Percentiles rank a stretch among this genome's conserved stretches.
These are phyloP conservation scores for Sylvicola fuscatus DNA, from an alignment of 2,888 invertebrate species.

Conservation along the genomic window DNA sequence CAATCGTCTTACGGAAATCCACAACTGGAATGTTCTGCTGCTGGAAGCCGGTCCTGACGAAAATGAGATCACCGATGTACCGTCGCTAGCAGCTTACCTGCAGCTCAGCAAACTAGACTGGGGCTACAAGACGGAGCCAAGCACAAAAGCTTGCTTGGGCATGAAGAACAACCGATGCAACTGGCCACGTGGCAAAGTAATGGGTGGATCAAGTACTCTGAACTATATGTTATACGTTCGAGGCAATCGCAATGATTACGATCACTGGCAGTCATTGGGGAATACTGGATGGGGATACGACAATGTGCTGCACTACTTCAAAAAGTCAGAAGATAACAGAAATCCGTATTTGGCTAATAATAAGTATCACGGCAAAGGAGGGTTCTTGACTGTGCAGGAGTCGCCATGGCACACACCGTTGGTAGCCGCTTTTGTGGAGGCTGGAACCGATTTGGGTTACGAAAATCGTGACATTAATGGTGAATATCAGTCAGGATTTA, in stretches of 20 bases:
- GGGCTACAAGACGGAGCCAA: constrained; percentile 77
- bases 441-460: constrained; percentile 65
- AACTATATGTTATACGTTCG: constrained; percentile 85
- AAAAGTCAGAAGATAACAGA: constrained; percentile 73
- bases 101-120: constrained; percentile 74
- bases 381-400: constrained; percentile 59
- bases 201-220: constrained; percentile 71
- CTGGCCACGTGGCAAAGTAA: constrained; percentile 76
- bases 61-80: constrained; percentile 73
- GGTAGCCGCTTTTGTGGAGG: constrained; percentile 63
- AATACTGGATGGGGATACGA: constrained; percentile 80
- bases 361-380: constrained; percentile 49
- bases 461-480: constrained; percentile 69
- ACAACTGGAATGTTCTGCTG: constrained; percentile 54
- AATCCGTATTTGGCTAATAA: constrained; percentile 59
- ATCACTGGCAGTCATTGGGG: constrained; percentile 69
- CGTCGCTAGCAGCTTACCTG: constrained; percentile 67
- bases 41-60: constrained; percentile 75
- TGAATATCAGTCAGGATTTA: constrained; percentile 55
- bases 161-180: constrained; percentile 67
- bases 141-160: constrained; percentile 57
- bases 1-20: constrained; percentile 54
- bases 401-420: constrained; percentile 68
- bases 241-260: constrained; percentile 67
- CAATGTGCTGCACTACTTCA: constrained; percentile 70